Evolutionary conservation across 2,797 vertebrate species (phyloP), one percentile per base, ranked within the genome.

Genomic region (Chaenodraco wilsoni): DNA sequence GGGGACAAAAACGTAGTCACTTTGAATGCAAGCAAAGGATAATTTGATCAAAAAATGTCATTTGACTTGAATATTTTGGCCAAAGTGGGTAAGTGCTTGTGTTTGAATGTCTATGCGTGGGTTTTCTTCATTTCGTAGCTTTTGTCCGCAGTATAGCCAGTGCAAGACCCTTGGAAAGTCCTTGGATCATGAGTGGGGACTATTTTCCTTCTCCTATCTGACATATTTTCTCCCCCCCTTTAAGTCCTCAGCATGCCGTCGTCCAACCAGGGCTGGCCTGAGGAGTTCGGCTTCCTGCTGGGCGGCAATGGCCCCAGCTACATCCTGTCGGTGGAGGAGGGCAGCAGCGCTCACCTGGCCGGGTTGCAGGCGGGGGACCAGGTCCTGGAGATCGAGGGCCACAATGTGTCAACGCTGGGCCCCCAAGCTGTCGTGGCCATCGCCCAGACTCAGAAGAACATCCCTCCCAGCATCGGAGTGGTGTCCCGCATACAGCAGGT

Each of bases 391-490:
- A 94, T 99, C 6, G 98, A 99, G 85, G 98, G 97, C 0, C 95
- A 96, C 71, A 95, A 96, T 0, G 97, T 98, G 64, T 96, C 96
- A 0, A 92, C 92, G 1, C 84, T 99, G 82, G 92, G 91, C 69
- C 86, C 90, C 0, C 92, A 96, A 70, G 94, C 93, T 0, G 94
- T 99, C 44, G 85, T 94, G 2, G 87, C 88, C 76, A 92, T 99
- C 75, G 98, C 97, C 6, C 93, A 94, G 78, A 86, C 91, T 62
- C 97, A 98, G 85, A 85, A 90, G 82, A 97, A 95, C 31, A 96
- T 98, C 65, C 98, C 98, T 3, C 97, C 98, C 16, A 99, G 98
- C 84, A 98, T 99, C 0, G 98, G 97, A 1, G 98, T 99, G 75
- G 96, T 98, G 79, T 97, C 96, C 2, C 95, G 96, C 63, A 91